Evolutionary conservation across 2,113 vertebrate species (phyloP), one percentile per base, ranked within the genome.

Genomic region (Pseudorectes ferrugineus): DNA sequence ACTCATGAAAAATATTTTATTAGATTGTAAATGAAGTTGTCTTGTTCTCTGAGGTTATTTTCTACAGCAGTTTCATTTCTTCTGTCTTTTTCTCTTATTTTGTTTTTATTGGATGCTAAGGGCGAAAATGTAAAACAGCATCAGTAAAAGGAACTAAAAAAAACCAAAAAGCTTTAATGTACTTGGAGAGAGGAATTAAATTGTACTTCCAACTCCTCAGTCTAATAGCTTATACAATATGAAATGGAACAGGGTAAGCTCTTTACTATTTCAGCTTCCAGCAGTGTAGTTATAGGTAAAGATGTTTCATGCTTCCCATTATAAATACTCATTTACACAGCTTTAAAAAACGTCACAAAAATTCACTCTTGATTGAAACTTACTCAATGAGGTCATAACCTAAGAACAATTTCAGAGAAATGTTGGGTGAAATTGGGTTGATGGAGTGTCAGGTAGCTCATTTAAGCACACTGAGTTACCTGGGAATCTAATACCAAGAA

Each of bases 51-150:
- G 70, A 79, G 81, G 77, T 94, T 82, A 84, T 95, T 89, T 96
- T 96, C 61, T 91, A 61, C 74, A 79, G 42, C 38, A 65, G 29
- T 43, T 96, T 76, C 49, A 86, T 85, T 92, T 97, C 91, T 68
- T 67, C 67, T 77, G n/a, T 43, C 59, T 88, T 75, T 93, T 62
- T 79, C 66, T 76, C 80, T 87, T 67, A 82, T 95, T 96, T 96
- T 59, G 63, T 83, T 96, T 96, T 91, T 95, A 96, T 96, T 90
- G 70, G 66, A 79, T 77, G 49, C 82, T 95, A 68, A 95, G 88
- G 88, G 85, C 45, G 36, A 92, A 97, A 97, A 95, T 89, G 58
- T 74, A 94, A 95, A 88, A 85, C 61, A 75, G 61, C 35, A 52
- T 59, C 66, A 42, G 10, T 35, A 45, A 74, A 95, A 93, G 35